These are phyloP conservation scores for Neogale vison DNA, from an alignment of 2,113 vertebrate species.

Conservation along the genomic window DNA sequence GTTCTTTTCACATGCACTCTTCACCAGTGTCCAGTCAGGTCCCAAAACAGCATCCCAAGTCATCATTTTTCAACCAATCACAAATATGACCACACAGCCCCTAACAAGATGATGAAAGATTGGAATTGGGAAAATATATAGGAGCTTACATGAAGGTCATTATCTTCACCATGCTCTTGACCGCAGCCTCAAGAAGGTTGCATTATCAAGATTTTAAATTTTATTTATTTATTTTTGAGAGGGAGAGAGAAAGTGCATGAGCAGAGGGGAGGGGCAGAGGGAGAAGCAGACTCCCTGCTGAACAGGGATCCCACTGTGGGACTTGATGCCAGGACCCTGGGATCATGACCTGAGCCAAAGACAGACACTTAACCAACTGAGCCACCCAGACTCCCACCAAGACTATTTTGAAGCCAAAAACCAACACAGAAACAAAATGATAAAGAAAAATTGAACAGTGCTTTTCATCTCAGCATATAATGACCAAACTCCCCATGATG, in stretches of 20 bases:
- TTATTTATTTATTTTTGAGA: neutral
- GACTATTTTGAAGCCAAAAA: neutral
- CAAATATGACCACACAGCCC: neutral
- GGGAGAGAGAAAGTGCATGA: neutral
- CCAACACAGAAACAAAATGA: neutral
- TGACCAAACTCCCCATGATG: neutral
- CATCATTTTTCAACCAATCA: neutral
- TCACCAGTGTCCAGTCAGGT: neutral
- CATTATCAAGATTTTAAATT: neutral
- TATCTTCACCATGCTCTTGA: neutral
- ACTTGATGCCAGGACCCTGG: neutral
- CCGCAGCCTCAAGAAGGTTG: neutral
- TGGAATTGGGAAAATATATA: neutral
- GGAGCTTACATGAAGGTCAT: neutral
- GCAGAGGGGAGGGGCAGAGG: neutral
- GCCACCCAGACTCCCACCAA: neutral
- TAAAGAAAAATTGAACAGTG: neutral
- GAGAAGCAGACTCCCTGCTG: neutral
- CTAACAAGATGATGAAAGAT: neutral
- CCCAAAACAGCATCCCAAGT: neutral
- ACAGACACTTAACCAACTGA: neutral
- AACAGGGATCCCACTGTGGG: neutral
- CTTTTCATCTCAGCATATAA: neutral
- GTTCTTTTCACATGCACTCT: neutral
- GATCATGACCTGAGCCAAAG: neutral